Conservation (phyloP, 2,888 invertebrate species). For the Augochlorella aurata region DNA sequence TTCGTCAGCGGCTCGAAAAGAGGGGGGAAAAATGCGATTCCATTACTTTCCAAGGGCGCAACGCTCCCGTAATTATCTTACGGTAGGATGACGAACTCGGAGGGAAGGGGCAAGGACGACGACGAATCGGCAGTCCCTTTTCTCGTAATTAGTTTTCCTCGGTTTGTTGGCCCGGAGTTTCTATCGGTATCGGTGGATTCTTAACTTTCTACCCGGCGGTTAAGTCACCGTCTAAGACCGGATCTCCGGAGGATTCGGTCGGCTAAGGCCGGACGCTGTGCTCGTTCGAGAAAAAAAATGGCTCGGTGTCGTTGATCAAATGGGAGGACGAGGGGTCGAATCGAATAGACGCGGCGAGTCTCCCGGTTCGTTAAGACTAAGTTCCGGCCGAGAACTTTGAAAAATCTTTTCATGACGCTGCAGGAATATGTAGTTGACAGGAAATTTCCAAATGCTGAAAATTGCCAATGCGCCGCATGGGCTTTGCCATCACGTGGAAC, state of each 20-base stretch:
- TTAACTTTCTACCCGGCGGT: constrained; percentile 29
- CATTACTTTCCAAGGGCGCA: constrained; percentile 48
- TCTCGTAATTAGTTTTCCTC: constrained; percentile 62
- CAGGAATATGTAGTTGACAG: too few species aligned
- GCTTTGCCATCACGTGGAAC: too few species aligned
- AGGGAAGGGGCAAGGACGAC: background rate
- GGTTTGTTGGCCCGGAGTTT: constrained; percentile 43
- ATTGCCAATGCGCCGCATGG: too few species aligned
- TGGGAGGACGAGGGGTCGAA: constrained; percentile 9
- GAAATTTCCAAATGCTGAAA: too few species aligned
- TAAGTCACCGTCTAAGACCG: constrained; percentile 24
- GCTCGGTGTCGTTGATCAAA: background rate
- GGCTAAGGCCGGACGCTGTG: constrained; percentile 10
- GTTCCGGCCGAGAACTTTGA: too few species aligned
- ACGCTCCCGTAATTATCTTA: constrained; percentile 61
- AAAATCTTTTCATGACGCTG: too few species aligned
- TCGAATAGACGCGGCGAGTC: background rate
- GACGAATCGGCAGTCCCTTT: constrained; percentile 45
- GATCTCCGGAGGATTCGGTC: background rate
- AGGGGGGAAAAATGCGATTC: constrained; percentile 39
- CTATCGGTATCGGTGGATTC: constrained; percentile 31
- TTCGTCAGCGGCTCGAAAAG: constrained; percentile 33
- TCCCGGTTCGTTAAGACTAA: background rate
- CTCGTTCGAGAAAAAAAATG: background rate
- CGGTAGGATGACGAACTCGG: constrained; percentile 28